Evolutionary conservation across 2,888 invertebrate genomes (phyloP), one percentile per base, ranked within the genome.

Genomic region (Drosophila dives): DNA sequence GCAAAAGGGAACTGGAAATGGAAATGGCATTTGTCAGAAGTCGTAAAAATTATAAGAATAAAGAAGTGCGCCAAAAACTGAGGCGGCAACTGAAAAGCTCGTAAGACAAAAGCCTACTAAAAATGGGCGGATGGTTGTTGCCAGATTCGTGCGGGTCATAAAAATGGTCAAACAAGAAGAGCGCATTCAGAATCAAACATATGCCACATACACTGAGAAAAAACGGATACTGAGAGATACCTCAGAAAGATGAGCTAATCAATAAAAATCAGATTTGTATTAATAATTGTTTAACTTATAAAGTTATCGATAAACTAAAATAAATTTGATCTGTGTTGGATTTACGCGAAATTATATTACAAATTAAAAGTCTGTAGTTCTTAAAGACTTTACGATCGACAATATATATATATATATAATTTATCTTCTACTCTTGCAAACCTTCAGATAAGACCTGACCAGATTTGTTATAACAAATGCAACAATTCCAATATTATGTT

Each of bases 1-100:
- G 80, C 63, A 73, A 73, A 71, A 65, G 72, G 72, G 65, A 64
- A 58, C 29, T 60, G 70, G 55, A 70, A 63, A 40, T 59, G 72
- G 72, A 55, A 66, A 61, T 58, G 81, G 65, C 77, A 80, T 72
- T 76, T 76, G 77, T 60, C 81, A 67, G 81, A 63, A 67, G 77
- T 64, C 81, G 65, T 78, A 78, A 78, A 75, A 78, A 81, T 78
- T 72, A 77, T 77, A 77, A 72, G 62, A 63, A 80, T 80, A 75
- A 66, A 50, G 55, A 66, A 68, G 62, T 53, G 54, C 23, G 32
- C 23, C 48, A 26, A 29, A 62, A 68, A 42, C 29, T 34, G 38
- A 23, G 26, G 33, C 15, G 20, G 26, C 8, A 45, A 6, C 36
- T 15, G 58, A 17, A 38, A 60, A 55, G 61, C 71, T 67, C 73